Conservation (phyloP, 2,888 invertebrate genomes). For the Allacma fusca region DNA sequence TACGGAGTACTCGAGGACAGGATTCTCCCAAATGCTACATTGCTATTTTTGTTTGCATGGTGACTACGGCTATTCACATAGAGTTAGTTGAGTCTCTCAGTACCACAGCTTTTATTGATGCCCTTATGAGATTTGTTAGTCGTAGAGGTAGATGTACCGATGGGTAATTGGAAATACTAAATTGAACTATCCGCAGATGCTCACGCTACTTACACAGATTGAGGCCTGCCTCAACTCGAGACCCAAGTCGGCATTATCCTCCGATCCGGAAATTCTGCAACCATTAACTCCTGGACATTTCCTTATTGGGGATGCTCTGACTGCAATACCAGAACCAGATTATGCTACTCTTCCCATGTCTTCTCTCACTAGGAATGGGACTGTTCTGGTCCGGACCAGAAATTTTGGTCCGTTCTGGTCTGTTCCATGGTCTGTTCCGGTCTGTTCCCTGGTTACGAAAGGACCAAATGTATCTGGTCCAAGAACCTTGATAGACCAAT, state of each 20-base stretch:
- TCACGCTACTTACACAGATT: conserved; percentile 51
- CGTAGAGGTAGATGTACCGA: conserved; percentile 34
- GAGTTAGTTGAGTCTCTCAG: conserved; percentile 49
- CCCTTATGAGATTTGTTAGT: conserved; percentile 41
- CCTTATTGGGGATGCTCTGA: conserved; percentile 61
- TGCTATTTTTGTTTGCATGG: conserved; percentile 46
- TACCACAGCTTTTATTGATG: conserved; percentile 46
- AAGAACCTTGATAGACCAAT: too few species aligned
- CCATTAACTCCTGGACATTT: conserved; percentile 63
- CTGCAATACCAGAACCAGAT: conserved; percentile 59
- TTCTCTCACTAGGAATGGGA: too few species aligned
- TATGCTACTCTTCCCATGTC: conserved; percentile 51
- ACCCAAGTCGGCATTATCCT: conserved; percentile 59
- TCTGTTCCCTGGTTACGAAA: too few species aligned
- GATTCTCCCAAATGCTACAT: conserved; percentile 46
- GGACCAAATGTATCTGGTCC: too few species aligned
- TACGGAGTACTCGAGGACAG: too few species aligned
- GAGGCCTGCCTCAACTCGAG: conserved; percentile 62
- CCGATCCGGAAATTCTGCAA: conserved; percentile 58
- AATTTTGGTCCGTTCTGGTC: too few species aligned
- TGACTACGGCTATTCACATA: conserved; percentile 46
- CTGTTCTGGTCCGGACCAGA: too few species aligned
- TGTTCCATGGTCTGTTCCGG: too few species aligned
- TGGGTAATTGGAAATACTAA: background rate
- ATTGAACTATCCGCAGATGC: conserved; percentile 30